Conservation (phyloP, 2,888 invertebrate species). For the Diarsia dahlii region DNA sequence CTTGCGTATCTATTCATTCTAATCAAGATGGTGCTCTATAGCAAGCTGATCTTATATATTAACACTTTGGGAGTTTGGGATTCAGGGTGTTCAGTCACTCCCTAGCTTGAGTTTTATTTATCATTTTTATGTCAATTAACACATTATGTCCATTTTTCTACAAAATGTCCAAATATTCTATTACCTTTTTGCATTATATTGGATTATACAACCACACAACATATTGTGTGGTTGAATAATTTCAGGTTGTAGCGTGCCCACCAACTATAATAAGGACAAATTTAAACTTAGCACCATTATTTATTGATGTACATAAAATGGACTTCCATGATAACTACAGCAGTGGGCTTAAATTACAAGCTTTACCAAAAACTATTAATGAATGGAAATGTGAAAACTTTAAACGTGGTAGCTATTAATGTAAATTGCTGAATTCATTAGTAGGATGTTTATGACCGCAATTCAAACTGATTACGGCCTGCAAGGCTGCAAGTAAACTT, state of each 20-base stretch:
- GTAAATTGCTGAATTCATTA: constrained; percentile 51
- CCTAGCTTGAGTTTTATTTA: background rate
- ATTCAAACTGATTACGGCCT: constrained; percentile 38
- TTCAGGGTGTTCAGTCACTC: background rate
- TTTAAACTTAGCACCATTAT: background rate
- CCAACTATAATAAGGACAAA: background rate
- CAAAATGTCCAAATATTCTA: too few relatives aligned
- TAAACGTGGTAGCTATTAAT: constrained; percentile 38
- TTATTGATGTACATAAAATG: background rate
- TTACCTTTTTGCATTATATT: background rate
- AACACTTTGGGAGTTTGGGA: background rate
- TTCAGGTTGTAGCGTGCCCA: background rate
- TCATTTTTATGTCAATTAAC: constrained; percentile 5
- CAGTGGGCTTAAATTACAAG: constrained; percentile 21
- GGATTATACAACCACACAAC: too few relatives aligned
- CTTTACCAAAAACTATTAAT: constrained; percentile 27
- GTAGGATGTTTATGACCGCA: constrained; percentile 26
- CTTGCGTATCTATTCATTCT: constrained; percentile 3
- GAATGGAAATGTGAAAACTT: constrained; percentile 38
- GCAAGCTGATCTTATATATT: background rate
- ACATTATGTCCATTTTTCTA: too few relatives aligned
- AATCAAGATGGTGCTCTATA: background rate
- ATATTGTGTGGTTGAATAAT: too few relatives aligned
- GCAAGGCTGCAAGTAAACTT: constrained; percentile 31
- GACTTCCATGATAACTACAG: background rate